Evolutionary conservation across 2,888 invertebrate genomes (phyloP), one percentile per base, ranked within the genome.

Genomic region (Theretra japonica): DNA sequence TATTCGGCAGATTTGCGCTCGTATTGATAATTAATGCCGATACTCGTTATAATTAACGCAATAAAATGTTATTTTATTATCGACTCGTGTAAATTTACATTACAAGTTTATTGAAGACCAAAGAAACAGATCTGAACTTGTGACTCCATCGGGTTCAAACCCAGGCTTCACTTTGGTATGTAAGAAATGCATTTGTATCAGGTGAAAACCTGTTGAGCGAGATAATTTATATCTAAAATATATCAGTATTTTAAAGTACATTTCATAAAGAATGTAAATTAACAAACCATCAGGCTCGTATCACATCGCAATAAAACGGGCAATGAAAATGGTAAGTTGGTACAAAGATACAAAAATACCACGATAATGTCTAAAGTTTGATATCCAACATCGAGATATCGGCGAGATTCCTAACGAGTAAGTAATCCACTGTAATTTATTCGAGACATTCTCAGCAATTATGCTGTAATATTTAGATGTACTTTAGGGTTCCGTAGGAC

Each of bases 401-500:
- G 65, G 65, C 78, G 76, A 80, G 76, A 78, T 80, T 79, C 76
- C 75, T 74, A 75, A 75, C 76, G 79, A 76, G 77, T 65, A 65
- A 48, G 65, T 80, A 80, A 81, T 82, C 73, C 76, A 72, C 50
- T 65, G 78, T 81, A 81, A 82, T 83, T 83, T 83, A 82, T 83
- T 76, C 79, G 73, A 80, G 76, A 80, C 79, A 80, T 77, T 78
- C 76, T 76, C 72, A 75, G 75, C 80, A 80, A 81, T 83, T 80
- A 83, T 82, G 76, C 75, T 79, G 77, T 81, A 80, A 83, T 82
- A 82, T 81, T 81, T 76, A 82, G 73, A 79, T 79, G 70, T 77
- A 71, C 75, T 76, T 72, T 75, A 78, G 80, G 77, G 82, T 75
- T 65, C 65, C 65, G 23, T 21, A 65, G 17, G 23, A 48, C 33